These are phyloP conservation scores for Chromobotia macracanthus DNA, from an alignment of 2,797 vertebrate genomes.

Conservation along the genomic window DNA sequence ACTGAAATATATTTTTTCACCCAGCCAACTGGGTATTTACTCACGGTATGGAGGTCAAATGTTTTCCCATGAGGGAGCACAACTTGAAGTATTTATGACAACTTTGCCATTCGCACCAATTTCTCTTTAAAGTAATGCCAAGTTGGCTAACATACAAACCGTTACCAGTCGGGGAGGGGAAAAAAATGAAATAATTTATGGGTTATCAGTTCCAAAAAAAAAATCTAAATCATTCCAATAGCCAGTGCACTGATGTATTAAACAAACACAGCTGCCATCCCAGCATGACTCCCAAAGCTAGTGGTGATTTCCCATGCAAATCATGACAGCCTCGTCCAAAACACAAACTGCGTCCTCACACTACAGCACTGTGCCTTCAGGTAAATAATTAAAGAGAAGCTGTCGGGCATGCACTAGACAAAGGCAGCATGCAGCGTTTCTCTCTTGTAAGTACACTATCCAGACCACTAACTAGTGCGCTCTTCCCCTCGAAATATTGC, in stretches of 20 bases:
- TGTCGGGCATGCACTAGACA: background rate
- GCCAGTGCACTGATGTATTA: background rate
- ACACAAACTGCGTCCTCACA: constrained; percentile 9
- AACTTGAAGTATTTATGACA: constrained; percentile 54
- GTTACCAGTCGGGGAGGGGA: background rate
- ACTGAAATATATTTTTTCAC: background rate
- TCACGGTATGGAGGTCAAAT: constrained; percentile 57
- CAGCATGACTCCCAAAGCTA: background rate
- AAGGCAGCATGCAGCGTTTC: background rate
- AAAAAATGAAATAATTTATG: constrained; percentile 15
- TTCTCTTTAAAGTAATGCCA: constrained; percentile 52
- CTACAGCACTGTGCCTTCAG: constrained; percentile 9
- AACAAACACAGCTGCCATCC: constrained; percentile 9
- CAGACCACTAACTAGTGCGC: constrained; percentile 36
- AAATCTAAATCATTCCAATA: background rate
- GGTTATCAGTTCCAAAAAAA: background rate
- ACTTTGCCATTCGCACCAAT: constrained; percentile 20
- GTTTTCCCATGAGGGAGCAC: constrained; percentile 24
- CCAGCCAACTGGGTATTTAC: constrained; percentile 48
- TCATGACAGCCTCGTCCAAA: background rate
- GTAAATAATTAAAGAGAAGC: constrained; percentile 21
- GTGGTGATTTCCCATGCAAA: background rate
- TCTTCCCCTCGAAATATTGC: constrained; percentile 39
- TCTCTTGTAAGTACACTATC: constrained; percentile 29
- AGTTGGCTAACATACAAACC: constrained; percentile 28